phyloP scores from a whole-genome alignment of 2,888 invertebrate genomes.

The Invenusta paracnida region DNA sequence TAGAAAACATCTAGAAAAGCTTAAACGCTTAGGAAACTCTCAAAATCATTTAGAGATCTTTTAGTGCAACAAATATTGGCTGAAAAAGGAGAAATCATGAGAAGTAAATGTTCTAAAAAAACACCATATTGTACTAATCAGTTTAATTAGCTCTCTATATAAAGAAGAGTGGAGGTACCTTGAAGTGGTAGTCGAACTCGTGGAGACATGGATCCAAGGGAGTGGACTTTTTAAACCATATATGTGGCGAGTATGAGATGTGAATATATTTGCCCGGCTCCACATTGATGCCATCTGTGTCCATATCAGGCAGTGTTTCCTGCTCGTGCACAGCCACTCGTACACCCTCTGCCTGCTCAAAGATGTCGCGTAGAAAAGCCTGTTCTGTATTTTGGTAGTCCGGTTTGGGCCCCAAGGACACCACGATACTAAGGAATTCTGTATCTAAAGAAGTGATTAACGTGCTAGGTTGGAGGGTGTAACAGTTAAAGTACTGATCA shows the following conservation, averaged over 20 bases:
- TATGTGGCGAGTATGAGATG: slow-evolving; percentile 16
- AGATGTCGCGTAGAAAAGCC: slow-evolving; percentile 38
- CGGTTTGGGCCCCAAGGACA: slow-evolving; percentile 37
- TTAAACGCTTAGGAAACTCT: no score
- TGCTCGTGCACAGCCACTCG: slow-evolving; percentile 37
- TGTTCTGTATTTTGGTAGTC: slow-evolving; percentile 40
- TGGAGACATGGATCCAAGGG: no score
- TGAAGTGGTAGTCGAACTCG: no score
- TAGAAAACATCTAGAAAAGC: no score
- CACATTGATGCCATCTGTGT: slow-evolving; percentile 34
- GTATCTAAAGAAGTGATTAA: background rate
- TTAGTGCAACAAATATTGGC: no score
- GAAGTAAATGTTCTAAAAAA: no score
- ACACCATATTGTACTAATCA: no score
- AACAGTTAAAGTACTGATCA: slow-evolving; percentile 40
- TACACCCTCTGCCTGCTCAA: slow-evolving; percentile 38
- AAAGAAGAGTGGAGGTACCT: no score
- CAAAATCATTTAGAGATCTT: no score
- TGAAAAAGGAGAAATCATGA: no score
- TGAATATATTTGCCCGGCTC: slow-evolving; percentile 40
- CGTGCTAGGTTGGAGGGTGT: slow-evolving; percentile 36
- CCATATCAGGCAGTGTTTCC: slow-evolving; percentile 27
- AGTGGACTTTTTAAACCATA: no score
- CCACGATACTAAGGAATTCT: slow-evolving; percentile 36
- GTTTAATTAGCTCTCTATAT: no score